Base-by-base conservation (phyloP, 2,797 vertebrate genomes). In the Pterois miles region DNA sequence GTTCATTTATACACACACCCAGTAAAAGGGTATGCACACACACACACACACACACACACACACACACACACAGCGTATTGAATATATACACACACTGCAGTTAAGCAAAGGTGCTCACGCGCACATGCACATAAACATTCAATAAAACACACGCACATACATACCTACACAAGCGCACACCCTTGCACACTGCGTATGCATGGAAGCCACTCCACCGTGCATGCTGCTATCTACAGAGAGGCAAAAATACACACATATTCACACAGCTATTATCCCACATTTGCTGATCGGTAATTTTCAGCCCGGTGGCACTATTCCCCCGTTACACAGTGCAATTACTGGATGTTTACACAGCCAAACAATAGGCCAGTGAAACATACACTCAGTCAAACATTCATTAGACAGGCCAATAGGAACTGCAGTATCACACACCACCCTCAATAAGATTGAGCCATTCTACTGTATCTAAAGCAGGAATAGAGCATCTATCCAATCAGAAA, bases 251-350 rank as follows among this genome's bases (percentile, higher is more conserved):
- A 89, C 79, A 80, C 73, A 72, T 56, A 71, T 73, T 83, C 80
- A 84, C 73, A 81, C 43, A 31, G 77, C 78, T 69, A 90, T 86
- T 89, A 91, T 81, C 66, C 83, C 56, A 67, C 73, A 83, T 89
- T 92, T 93, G 92, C 92, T 92, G 91, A 92, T 90, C 82, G 23
- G 87, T 92, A 62, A 90, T 88, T 93, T 93, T 86, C 77, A 89
- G 79, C 76, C 78, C 69, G n/a, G 82, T 92, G 86, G 87, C 86
- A 81, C 81, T 78, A 83, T 86, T 90, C 82, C 88, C 91, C 76
- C 22, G 58, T 83, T 88, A 82, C 84, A 84, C 56, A 65, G 65
- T 12, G 84, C 89, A 94, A 95, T 94, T 93, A 94, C 86, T 73
- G 85, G 81, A 84, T 92, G 91, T 93, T 92, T 92, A 92, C 90